Evolutionary conservation across 2,113 vertebrate species (phyloP), one percentile per base, ranked within the genome.

Genomic region (Pongo pygmaeus): DNA sequence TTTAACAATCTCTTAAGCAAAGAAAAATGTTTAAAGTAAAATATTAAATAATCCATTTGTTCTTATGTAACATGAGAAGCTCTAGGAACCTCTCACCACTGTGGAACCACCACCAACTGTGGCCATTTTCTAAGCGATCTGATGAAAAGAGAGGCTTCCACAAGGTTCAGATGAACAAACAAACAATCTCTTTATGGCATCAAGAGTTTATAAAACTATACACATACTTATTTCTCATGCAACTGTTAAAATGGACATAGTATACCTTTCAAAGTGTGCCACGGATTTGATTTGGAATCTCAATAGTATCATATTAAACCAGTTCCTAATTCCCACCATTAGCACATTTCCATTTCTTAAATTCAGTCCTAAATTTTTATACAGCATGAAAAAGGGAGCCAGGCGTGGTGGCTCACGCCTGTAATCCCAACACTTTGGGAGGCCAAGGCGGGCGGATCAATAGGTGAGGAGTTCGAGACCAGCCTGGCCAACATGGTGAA

Each of bases 21-120:
- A 94, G 61, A 92, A 79, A 81, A 79, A 46, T 30, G 35, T 59
- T 67, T 46, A 57, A 86, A 94, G 88, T 78, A n/a, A 86, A 95
- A 91, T 55, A 50, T 50, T 57, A 64, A 90, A 38, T 77, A 89
- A 89, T 17, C 64, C 46, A 89, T 7, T 57, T 57, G 38, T 69
- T 90, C 38, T 83, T 75, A 59, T 2, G 50, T 77, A 38, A 81
- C 50, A 48, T 46, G 18, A 85, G n/a, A 89, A 89, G 48, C 30
- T 38, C 35, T 91, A 86, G 61, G 2, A 72, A 84, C 17, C n/a
- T 46, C 22, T 27, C 23, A 10, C 20, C 10, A 14, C 67, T 52
- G 43, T 2, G 27, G 5, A 95, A 77, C 4, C 6, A 55, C 20
- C n/a, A n/a, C 16, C 18, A 30, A 23, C 3, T 23, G n/a, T 5